Evolutionary conservation across 2,797 vertebrate genomes (phyloP).

Genomic region (Cyclopterus lumpus): DNA sequence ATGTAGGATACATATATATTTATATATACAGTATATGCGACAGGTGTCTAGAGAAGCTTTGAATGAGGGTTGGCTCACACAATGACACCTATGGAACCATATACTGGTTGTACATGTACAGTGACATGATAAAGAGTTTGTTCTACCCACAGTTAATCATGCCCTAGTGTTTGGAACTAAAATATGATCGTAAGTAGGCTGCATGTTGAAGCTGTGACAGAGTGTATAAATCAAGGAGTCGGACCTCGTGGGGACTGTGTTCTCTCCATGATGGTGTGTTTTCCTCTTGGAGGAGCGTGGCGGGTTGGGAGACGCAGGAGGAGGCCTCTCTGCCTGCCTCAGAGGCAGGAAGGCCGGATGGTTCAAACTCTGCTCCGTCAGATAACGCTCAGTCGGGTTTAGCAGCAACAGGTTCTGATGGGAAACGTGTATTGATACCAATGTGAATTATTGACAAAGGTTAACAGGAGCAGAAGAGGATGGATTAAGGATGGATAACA

Average conservation of each 20-base stretch:
- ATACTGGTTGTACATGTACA: too few species aligned
- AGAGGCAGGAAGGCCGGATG: slow-evolving; percentile 97
- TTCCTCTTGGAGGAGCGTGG: slow-evolving; percentile 97
- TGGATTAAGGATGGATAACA: not conserved
- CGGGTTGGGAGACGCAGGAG: slow-evolving; percentile 89
- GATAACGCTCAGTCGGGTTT: slow-evolving; percentile 94
- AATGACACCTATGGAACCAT: not conserved
- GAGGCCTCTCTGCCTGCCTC: slow-evolving; percentile 89
- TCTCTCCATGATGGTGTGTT: slow-evolving; percentile 95
- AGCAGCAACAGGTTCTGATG: slow-evolving; percentile 94
- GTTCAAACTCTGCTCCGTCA: slow-evolving; percentile 98
- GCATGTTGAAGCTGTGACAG: not conserved
- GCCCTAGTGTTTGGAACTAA: not conserved
- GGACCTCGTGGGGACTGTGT: slow-evolving; percentile 95
- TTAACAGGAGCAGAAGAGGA: not conserved
- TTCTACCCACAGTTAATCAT: not conserved
- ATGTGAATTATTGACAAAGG: not conserved
- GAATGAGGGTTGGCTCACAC: not conserved
- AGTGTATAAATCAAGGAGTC: slow-evolving; percentile 9
- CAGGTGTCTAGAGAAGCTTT: too few species aligned
- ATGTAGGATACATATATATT: not conserved
- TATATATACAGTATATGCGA: too few species aligned
- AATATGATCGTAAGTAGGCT: not conserved
- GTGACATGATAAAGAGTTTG: not conserved
- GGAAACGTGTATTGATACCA: not conserved